These are phyloP conservation scores for Rhodinocichla rosea DNA, from an alignment of 2,113 vertebrate genomes.

Conservation along the genomic window DNA sequence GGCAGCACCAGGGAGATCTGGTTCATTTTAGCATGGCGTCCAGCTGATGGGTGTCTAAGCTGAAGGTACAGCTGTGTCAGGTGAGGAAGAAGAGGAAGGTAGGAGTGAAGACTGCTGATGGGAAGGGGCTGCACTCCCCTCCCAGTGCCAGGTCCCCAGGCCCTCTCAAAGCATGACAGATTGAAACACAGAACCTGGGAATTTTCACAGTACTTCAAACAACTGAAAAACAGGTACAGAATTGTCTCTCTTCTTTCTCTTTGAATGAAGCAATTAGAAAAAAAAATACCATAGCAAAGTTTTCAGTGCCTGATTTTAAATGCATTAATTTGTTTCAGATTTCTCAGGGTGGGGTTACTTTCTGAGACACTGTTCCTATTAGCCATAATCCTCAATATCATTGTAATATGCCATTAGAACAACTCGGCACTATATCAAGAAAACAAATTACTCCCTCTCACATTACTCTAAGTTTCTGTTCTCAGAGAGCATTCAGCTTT, in stretches of 20 bases:
- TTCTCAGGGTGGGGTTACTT: background rate
- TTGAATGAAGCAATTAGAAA: background rate
- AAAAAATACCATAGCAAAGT: background rate
- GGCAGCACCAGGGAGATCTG: background rate
- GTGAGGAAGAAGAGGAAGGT: background rate
- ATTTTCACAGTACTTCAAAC: background rate
- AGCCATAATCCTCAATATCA: background rate
- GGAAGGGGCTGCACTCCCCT: background rate
- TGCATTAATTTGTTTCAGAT: background rate
- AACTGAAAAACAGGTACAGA: background rate
- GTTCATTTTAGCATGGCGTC: background rate
- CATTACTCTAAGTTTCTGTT: background rate
- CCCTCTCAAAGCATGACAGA: background rate
- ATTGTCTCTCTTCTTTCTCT: background rate
- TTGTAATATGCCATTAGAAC: background rate
- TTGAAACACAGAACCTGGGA: background rate
- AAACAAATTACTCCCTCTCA: background rate
- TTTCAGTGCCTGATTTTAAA: background rate
- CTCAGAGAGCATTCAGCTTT: background rate
- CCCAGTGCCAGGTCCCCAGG: background rate
- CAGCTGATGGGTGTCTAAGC: background rate
- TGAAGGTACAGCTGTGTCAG: background rate
- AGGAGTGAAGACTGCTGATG: background rate
- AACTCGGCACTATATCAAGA: background rate
- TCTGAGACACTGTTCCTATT: background rate